These are phyloP conservation scores for Eupithecia vulgata DNA, from an alignment of 2,888 invertebrate species.

Conservation along the genomic window DNA sequence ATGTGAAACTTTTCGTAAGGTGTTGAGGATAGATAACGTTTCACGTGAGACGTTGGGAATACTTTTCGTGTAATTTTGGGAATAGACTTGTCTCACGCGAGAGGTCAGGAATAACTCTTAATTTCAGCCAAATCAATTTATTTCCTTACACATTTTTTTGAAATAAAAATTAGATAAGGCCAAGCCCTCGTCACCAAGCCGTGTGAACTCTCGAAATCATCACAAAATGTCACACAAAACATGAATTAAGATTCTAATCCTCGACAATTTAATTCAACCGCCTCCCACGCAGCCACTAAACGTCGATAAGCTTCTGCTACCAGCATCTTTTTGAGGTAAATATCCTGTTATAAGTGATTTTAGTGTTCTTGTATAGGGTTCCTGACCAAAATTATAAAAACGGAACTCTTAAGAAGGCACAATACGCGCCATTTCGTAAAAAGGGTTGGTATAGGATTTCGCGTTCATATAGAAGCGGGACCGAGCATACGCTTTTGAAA, in stretches of 20 bases:
- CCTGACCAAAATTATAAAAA: too few species aligned
- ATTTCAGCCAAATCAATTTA: neutral
- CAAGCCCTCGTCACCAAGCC: neutral
- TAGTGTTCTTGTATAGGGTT: neutral
- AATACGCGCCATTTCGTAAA: too few species aligned
- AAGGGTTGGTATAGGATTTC: too few species aligned
- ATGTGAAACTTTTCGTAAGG: too few species aligned
- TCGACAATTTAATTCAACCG: neutral
- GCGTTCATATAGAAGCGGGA: too few species aligned
- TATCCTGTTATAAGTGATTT: neutral
- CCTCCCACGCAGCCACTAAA: neutral
- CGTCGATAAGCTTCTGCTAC: neutral
- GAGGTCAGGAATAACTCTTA: too few species aligned
- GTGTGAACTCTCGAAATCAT: neutral
- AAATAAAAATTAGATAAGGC: neutral
- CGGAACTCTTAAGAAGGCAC: neutral
- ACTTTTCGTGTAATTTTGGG: too few species aligned
- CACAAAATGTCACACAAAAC: neutral
- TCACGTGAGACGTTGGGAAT: too few species aligned
- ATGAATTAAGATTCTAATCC: neutral
- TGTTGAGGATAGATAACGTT: too few species aligned
- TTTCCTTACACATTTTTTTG: neutral
- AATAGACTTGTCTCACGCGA: too few species aligned
- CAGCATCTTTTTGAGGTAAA: neutral
- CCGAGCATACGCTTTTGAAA: too few species aligned